Evolutionary conservation across 2,113 vertebrate genomes (phyloP), one percentile per base, ranked within the genome.

Genomic region (Phrynosoma platyrhinos): DNA sequence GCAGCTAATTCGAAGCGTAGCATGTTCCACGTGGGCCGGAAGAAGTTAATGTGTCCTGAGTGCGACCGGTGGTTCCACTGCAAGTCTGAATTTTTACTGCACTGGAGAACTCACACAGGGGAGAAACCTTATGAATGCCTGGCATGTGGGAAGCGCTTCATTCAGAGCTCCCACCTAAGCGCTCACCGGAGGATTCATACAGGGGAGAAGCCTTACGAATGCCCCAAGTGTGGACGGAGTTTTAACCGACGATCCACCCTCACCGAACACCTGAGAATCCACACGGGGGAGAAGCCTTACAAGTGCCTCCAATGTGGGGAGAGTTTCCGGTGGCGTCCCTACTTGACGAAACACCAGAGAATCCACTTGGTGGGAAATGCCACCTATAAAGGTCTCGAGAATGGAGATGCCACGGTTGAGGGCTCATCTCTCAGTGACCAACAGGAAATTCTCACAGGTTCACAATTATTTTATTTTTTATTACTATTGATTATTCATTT

Each of bases 41-140:
- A 89, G 47, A 86, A 76, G 27, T 58, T 68, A 0, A 88, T 83
- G 87, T 96, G 95, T 76, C 90, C 93, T 2, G 94, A 94, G 20
- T 96, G 96, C 64, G 95, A 95, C 87, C 95, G 96, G 88, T 94
- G 95, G 90, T 96, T 96, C 55, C 94, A 94, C 81, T 95, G 96
- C 85, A 96, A 95, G 66, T 95, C 95, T 10, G 94, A 95, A 55
- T 95, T 96, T 78, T 91, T 95, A 82, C 95, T 94, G 72, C 96
- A 96, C 76, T 94, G 95, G 89, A 87, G 96, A 91, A 96, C 94
- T 3, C 95, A 95, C 30, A 95, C 88, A 83, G 86, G 87, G 23
- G 93, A 90, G 91, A 91, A 82, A 23, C 82, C 86, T 27, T 69
- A 87, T 47, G 88, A 92, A 8, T 85, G 79, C 88, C 87, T 92